These are phyloP conservation scores for Garrulus glandarius DNA, from an alignment of 2,797 vertebrate genomes.

Conservation along the genomic window DNA sequence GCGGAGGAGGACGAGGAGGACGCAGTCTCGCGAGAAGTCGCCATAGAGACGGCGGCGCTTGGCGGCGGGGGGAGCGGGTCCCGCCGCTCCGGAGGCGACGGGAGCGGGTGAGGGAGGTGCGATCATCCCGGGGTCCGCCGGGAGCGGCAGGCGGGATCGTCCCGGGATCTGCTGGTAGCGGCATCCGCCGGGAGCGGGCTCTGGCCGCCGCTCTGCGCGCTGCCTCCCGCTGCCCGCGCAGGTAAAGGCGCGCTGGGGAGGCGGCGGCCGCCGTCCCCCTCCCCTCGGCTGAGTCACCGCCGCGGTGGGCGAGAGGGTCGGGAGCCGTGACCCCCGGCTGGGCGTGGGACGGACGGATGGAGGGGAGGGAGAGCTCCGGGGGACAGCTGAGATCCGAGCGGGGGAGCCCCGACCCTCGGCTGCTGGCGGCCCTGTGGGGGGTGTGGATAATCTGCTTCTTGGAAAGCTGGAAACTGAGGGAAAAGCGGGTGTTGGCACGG, in stretches of 20 bases:
- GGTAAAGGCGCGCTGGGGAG: not conserved
- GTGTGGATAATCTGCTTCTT: not conserved
- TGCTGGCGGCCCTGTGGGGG: not conserved
- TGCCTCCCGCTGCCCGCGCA: not conserved
- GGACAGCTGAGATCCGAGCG: not conserved
- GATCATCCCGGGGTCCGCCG: not conserved
- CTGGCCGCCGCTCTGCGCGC: not conserved
- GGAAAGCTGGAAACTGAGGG: not conserved
- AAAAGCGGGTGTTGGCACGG: not conserved
- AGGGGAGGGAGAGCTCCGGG: not conserved
- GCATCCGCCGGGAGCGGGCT: not conserved
- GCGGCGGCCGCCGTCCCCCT: not conserved
- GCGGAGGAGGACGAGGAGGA: not conserved
- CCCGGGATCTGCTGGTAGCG: not conserved
- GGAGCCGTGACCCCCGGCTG: not conserved
- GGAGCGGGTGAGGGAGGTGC: not conserved
- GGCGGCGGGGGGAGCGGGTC: not conserved
- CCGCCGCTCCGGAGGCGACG: not conserved
- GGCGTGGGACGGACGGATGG: not conserved
- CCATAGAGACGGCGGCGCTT: slow-evolving; percentile 74
- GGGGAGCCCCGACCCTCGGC: not conserved
- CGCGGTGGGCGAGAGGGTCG: not conserved
- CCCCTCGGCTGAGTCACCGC: not conserved
- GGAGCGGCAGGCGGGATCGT: not conserved
- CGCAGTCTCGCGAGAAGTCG: slow-evolving; percentile 74